Conservation (phyloP, 2,797 vertebrate species). For the Microctenopoma lineatum region DNA sequence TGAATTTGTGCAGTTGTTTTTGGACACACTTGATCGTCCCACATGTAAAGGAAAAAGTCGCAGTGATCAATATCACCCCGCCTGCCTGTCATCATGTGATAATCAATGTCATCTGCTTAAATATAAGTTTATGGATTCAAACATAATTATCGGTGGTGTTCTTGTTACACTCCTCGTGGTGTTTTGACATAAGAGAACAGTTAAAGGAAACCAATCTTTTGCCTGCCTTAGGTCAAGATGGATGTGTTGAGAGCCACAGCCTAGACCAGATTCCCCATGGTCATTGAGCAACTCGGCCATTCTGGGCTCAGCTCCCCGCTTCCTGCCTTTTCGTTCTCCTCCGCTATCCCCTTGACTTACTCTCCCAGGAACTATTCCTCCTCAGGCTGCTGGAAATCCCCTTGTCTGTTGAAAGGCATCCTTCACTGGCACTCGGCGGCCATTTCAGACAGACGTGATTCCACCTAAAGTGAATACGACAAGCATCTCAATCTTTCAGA, state of each 20-base stretch:
- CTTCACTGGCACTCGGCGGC: conserved; percentile 70
- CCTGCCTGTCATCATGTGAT: conserved; percentile 61
- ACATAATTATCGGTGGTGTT: conserved; percentile 55
- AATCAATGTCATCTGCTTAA: conserved; percentile 64
- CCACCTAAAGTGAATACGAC: conserved; percentile 60
- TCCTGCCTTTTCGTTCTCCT: conserved; percentile 56
- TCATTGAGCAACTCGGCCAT: conserved; percentile 57
- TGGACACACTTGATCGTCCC: conserved; percentile 57
- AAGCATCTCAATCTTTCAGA: conserved; percentile 72
- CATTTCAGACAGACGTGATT: conserved; percentile 70
- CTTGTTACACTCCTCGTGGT: conserved; percentile 55
- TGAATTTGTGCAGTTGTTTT: conserved; percentile 63
- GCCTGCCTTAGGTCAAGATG: conserved; percentile 66
- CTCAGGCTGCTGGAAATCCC: conserved; percentile 74
- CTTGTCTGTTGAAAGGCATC: conserved; percentile 74
- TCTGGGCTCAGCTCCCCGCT: conserved; percentile 46
- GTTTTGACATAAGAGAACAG: conserved; percentile 65
- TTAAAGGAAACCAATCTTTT: conserved; percentile 65
- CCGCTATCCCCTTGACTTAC: conserved; percentile 45
- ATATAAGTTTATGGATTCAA: conserved; percentile 65
- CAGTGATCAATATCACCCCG: conserved; percentile 52
- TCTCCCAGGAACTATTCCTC: conserved; percentile 69
- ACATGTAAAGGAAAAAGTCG: conserved; percentile 64
- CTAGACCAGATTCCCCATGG: conserved; percentile 67
- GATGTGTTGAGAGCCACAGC: conserved; percentile 71